Base-by-base conservation (phyloP, 2,888 invertebrate species). In the Caenorhabditis zanzibari region DNA sequence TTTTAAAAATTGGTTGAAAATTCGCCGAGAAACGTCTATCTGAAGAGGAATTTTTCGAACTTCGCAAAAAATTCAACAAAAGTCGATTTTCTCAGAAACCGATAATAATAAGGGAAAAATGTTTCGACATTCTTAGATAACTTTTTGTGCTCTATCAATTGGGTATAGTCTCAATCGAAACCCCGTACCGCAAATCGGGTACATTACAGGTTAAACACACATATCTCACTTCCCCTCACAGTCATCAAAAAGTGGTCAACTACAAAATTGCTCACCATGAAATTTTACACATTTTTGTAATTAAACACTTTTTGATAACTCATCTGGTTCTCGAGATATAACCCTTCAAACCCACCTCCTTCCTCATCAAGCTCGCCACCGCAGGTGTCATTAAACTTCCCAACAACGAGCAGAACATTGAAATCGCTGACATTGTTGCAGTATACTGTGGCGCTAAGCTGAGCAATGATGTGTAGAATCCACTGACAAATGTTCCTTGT, bases 361-460 rank as follows among this genome's bases (percentile, higher is more conserved):
- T 81, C 44, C 83, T 83, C 38, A 87, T 74, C 19, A 86, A 12
- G 41, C 86, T 83, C 16, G 82, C 86, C 19, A 84, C 68, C 16
- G 77, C 74, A 0, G 89, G 89, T 9, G 89, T 85, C n/a, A 58
- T 47, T 5, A 88, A 61, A 41, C 86, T 76, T 19, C 87, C 88
- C 19, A 88, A 68, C 81, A 87, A 79, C 10, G 86, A 87, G 12
- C 84, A 82, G 47, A 88, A 86, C 49, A 86, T 84, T 1, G 89
- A 88, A n/a, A 90, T 81, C 14, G 90, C 86, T 3, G 86, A 86
- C 35, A 90, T 71, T 35, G 88, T 88, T 12, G 89, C 90, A 1
- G 89, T 88, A 61, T 88, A 90, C 10, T 84, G 81, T 6, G 90
- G 90, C 19, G 89, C 90, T 26, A 90, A 44, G 22, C 86, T 88